These are phyloP conservation scores for Phyllotreta cruciferae DNA, from an alignment of 2,888 invertebrate species.

Conservation along the genomic window DNA sequence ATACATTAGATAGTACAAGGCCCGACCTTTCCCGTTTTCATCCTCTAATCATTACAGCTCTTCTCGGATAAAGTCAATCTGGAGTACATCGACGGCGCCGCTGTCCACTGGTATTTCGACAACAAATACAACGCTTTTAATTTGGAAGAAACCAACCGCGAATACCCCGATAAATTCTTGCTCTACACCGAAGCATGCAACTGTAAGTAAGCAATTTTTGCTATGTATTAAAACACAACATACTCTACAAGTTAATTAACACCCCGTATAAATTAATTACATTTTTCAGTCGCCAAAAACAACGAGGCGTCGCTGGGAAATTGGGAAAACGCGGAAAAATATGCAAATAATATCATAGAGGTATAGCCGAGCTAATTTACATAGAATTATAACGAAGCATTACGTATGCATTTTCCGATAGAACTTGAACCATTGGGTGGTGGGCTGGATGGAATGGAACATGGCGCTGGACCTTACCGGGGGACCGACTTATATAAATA, in stretches of 20 bases:
- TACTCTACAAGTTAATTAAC: no score
- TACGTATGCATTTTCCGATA: slow-evolving; percentile 48
- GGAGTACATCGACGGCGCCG: slow-evolving; percentile 76
- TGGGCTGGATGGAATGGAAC: slow-evolving; percentile 93
- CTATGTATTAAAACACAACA: no score
- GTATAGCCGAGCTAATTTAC: slow-evolving; percentile 56
- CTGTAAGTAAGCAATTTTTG: slow-evolving; percentile 64
- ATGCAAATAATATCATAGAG: slow-evolving; percentile 67
- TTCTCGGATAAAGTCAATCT: slow-evolving; percentile 59
- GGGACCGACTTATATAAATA: slow-evolving; percentile 82
- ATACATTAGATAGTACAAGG: no score
- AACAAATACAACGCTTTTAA: slow-evolving; percentile 64
- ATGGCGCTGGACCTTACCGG: slow-evolving; percentile 75
- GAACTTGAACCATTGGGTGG: slow-evolving; percentile 68
- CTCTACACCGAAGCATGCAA: slow-evolving; percentile 79
- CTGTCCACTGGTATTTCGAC: slow-evolving; percentile 86
- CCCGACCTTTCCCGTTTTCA: slow-evolving; percentile 32
- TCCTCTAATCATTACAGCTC: slow-evolving; percentile 45
- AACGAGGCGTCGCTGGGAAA: slow-evolving; percentile 63
- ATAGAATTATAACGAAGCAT: not conserved
- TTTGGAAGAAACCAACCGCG: slow-evolving; percentile 63
- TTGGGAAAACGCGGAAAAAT: slow-evolving; percentile 66
- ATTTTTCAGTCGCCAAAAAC: not conserved
- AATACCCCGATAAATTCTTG: slow-evolving; percentile 50
- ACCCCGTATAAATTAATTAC: no score